Percentiles rank a stretch among this genome's conserved stretches.
Conservation (phyloP, 2,113 vertebrate species). For the Plecotus auritus region DNA sequence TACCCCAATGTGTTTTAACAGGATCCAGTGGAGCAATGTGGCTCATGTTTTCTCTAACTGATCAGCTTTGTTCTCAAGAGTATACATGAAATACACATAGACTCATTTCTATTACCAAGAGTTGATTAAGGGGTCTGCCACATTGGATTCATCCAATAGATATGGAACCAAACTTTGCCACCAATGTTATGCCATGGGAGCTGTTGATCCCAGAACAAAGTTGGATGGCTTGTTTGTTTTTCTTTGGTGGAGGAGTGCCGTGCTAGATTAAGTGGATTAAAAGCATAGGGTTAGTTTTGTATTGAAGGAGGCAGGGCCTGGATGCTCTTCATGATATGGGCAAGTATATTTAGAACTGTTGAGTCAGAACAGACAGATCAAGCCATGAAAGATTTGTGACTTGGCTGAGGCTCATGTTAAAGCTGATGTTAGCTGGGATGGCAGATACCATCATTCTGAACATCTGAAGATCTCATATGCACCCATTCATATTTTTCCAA, state of each 20-base stretch:
- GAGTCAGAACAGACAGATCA: background rate
- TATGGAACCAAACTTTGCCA: background rate
- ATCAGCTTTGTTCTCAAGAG: background rate
- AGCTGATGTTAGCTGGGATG: background rate
- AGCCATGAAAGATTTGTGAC: background rate
- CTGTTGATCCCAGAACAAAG: background rate
- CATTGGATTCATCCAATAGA: background rate
- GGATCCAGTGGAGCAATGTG: background rate
- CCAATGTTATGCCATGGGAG: background rate
- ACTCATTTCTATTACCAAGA: background rate
- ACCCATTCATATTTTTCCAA: background rate
- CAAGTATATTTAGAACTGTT: background rate
- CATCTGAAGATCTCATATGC: background rate
- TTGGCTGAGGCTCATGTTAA: background rate
- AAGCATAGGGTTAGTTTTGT: background rate
- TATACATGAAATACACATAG: background rate
- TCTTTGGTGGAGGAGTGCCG: background rate
- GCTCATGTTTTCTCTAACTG: background rate
- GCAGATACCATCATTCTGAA: background rate
- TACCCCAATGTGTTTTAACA: background rate
- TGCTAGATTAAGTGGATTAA: background rate
- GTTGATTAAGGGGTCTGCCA: background rate
- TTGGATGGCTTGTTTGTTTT: background rate
- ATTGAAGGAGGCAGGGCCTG: background rate
- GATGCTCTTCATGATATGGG: background rate